These are phyloP conservation scores for Tromatobia lineatoria DNA, from an alignment of 2,888 invertebrate species.

Conservation along the genomic window DNA sequence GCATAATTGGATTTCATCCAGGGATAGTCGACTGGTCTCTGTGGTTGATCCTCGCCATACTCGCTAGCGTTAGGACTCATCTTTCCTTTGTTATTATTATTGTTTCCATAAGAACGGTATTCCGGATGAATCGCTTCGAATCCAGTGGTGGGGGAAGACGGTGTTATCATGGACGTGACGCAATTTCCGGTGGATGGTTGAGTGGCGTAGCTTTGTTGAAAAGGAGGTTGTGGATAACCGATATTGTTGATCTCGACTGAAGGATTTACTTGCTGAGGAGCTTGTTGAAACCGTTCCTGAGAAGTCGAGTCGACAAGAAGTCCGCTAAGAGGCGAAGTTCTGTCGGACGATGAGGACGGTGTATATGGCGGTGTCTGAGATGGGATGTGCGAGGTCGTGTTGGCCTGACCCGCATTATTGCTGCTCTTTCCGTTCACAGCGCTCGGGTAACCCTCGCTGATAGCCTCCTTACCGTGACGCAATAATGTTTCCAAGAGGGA, in stretches of 20 bases:
- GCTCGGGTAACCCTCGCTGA: conserved; percentile 70
- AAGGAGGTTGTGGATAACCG: conserved; percentile 52
- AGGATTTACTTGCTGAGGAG: conserved; percentile 56
- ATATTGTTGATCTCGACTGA: conserved; percentile 57
- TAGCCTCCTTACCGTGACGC: conserved; percentile 77
- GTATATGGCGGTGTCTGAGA: conserved; percentile 78
- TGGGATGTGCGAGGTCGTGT: conserved; percentile 65
- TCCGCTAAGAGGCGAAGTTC: conserved; percentile 73
- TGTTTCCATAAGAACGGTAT: conserved; percentile 67
- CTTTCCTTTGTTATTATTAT: conserved; percentile 72
- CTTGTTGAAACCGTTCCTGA: conserved; percentile 68
- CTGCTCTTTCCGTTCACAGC: conserved; percentile 48
- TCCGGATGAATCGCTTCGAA: conserved; percentile 66
- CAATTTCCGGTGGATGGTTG: conserved; percentile 65
- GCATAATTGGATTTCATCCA: conserved; percentile 80
- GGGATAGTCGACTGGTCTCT: conserved; percentile 75
- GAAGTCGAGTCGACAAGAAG: conserved; percentile 68
- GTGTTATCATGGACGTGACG: conserved; percentile 60
- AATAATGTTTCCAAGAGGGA: conserved; percentile 78
- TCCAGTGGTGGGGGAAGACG: conserved; percentile 61
- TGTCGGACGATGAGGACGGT: conserved; percentile 74
- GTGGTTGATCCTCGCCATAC: conserved; percentile 70
- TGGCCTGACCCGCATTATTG: conserved; percentile 52
- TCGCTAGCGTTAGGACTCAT: conserved; percentile 70
- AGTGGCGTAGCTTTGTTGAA: conserved; percentile 65